Evolutionary conservation across 2,113 vertebrate species (phyloP).

Genomic region (Rhynchopsitta pachyrhyncha): DNA sequence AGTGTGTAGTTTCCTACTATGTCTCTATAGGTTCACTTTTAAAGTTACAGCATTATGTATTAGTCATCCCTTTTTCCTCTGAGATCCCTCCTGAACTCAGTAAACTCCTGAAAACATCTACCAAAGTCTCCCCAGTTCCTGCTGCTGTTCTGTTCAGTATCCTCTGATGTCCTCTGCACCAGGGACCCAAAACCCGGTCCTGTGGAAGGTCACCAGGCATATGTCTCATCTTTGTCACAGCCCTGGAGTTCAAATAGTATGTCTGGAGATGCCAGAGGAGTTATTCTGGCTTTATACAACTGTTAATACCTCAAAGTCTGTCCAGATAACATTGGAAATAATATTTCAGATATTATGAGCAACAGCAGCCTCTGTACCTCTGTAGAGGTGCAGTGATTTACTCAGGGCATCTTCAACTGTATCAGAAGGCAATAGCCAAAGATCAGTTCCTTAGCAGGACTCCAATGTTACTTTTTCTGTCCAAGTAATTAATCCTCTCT

Average conservation of each 20-base stretch:
- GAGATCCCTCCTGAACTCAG: conserved; percentile 57
- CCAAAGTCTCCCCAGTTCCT: conserved; percentile 34
- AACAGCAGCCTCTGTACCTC: background rate
- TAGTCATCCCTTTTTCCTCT: conserved; percentile 58
- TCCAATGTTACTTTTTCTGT: background rate
- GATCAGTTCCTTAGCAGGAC: background rate
- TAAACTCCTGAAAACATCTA: conserved; percentile 66
- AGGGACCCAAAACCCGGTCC: background rate
- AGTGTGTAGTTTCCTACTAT: conserved; percentile 60
- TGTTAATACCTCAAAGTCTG: background rate
- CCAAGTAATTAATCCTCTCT: background rate
- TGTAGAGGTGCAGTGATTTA: background rate
- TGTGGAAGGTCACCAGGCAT: background rate
- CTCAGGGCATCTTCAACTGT: background rate
- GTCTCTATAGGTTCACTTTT: conserved; percentile 61
- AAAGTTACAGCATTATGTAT: conserved; percentile 53
- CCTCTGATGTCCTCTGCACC: background rate
- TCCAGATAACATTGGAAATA: background rate
- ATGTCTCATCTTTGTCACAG: background rate
- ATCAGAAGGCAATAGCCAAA: background rate
- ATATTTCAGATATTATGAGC: background rate
- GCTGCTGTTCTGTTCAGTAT: background rate
- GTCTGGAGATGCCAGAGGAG: background rate
- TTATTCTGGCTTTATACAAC: background rate
- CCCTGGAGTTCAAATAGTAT: background rate